Conservation (phyloP, 2,113 vertebrate genomes). For the Myotis lucifugus region DNA sequence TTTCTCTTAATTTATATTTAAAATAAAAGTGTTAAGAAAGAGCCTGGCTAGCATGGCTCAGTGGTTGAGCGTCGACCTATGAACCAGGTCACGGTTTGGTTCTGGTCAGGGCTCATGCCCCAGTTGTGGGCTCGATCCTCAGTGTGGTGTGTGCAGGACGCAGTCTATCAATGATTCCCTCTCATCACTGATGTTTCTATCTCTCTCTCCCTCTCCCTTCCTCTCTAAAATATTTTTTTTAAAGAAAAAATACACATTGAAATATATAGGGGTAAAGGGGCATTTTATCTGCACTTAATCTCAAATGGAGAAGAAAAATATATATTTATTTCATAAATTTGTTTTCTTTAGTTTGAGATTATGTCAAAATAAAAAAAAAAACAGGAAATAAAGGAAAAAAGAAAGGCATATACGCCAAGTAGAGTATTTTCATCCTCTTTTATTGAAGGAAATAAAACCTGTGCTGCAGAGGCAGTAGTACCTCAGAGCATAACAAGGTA, state of each 20-base stretch:
- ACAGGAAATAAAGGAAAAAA: conserved; percentile 1
- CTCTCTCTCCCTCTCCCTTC: too few relatives aligned
- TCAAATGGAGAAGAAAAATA: background rate
- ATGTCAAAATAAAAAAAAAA: conserved; percentile 22
- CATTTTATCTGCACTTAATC: conserved; percentile 16
- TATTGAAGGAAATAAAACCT: conserved; percentile 81
- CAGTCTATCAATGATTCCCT: too few relatives aligned
- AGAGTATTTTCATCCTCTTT: conserved; percentile 75
- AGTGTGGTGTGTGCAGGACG: too few relatives aligned
- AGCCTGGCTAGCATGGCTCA: too few relatives aligned
- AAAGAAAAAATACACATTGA: background rate
- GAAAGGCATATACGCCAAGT: conserved; percentile 35
- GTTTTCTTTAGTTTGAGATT: background rate
- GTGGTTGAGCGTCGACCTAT: too few relatives aligned
- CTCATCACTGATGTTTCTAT: too few relatives aligned
- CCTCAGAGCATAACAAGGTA: conserved; percentile 69
- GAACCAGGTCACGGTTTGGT: too few relatives aligned
- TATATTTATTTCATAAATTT: background rate
- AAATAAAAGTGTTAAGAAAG: conserved; percentile 28
- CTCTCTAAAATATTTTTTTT: too few relatives aligned
- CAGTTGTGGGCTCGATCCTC: too few relatives aligned
- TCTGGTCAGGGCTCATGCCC: too few relatives aligned
- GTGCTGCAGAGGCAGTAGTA: conserved; percentile 60
- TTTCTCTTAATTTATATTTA: conserved; percentile 43
- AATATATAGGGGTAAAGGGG: background rate